Conservation (phyloP, 2,888 invertebrate genomes). For the Galerucella nymphaeae region DNA sequence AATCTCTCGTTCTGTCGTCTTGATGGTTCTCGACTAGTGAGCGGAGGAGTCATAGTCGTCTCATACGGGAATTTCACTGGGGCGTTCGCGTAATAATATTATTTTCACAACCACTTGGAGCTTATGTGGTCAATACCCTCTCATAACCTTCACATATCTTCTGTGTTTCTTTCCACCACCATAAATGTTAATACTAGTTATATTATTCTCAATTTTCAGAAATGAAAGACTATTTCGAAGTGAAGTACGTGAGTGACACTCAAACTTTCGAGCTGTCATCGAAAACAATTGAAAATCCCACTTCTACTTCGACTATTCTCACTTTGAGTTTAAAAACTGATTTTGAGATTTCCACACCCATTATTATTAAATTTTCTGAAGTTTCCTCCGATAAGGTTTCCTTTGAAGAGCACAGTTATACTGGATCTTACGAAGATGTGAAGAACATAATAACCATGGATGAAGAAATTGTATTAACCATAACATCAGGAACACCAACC, state of each 20-base stretch:
- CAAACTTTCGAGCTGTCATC: background rate
- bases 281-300: constrained; percentile 2
- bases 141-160: no score
- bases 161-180: no score
- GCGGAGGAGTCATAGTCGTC: no score
- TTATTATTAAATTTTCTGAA: constrained; percentile 37
- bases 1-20: no score
- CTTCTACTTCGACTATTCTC: constrained; percentile 28
- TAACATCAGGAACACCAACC: constrained; percentile 15
- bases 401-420: constrained; percentile 45
- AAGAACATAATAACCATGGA: constrained; percentile 35
- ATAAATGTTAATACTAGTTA: no score
- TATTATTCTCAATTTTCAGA: constrained; percentile 40
- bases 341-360: constrained; percentile 20
- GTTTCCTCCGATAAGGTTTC: background rate
- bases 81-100: no score
- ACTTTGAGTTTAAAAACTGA: constrained; percentile 37
- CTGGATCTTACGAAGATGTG: constrained; percentile 43
- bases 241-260: constrained; percentile 16
- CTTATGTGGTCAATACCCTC: no score
- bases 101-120: no score
- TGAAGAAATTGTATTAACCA: constrained; percentile 23
- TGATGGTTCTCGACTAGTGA: no score
- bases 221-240: constrained; percentile 27
- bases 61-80: no score